Evolutionary conservation across 2,113 vertebrate genomes (phyloP).

Genomic region (Percina caprodes): DNA sequence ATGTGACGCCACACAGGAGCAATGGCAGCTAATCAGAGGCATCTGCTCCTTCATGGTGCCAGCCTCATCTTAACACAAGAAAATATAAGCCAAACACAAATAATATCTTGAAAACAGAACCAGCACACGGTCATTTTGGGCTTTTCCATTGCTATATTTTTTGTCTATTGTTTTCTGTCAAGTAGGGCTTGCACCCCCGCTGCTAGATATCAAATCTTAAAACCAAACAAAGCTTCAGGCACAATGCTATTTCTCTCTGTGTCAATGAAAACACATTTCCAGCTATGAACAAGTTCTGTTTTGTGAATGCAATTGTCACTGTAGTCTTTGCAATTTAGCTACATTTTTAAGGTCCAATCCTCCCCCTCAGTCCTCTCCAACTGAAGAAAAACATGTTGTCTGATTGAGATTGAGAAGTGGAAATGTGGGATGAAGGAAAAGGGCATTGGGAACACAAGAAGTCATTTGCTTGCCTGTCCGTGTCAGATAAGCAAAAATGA

Average conservation of each 20-base stretch:
- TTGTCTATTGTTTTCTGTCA: conserved; percentile 13
- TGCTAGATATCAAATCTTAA: conserved; percentile 28
- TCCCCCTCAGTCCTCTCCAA: conserved; percentile 16
- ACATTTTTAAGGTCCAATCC: conserved; percentile 1
- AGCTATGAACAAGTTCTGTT: conserved; percentile 27
- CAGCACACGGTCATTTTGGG: conserved; percentile 47
- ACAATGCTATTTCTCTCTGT: conserved; percentile 26
- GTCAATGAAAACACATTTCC: conserved; percentile 46
- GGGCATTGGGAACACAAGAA: conserved; percentile 1
- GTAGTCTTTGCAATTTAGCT: conserved; percentile 27
- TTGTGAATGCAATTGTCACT: conserved; percentile 30
- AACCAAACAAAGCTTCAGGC: conserved; percentile 36
- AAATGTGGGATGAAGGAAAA: conserved; percentile 36
- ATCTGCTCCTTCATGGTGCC: conserved; percentile 66
- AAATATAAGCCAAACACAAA: conserved; percentile 40
- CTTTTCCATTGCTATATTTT: conserved; percentile 1
- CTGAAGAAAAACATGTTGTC: conserved; percentile 12
- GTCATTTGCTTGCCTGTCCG: conserved; percentile 2
- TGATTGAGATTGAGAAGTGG: conserved; percentile 28
- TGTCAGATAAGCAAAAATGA: conserved; percentile 23
- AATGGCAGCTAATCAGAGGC: conserved; percentile 74
- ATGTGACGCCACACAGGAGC: conserved; percentile 58
- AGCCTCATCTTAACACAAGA: conserved; percentile 50
- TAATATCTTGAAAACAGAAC: conserved; percentile 32
- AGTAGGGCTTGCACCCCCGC: background rate